Evolutionary conservation across 1,140 invertebrate genomes (phyloP).

Genomic region (Cotesia typhae): DNA sequence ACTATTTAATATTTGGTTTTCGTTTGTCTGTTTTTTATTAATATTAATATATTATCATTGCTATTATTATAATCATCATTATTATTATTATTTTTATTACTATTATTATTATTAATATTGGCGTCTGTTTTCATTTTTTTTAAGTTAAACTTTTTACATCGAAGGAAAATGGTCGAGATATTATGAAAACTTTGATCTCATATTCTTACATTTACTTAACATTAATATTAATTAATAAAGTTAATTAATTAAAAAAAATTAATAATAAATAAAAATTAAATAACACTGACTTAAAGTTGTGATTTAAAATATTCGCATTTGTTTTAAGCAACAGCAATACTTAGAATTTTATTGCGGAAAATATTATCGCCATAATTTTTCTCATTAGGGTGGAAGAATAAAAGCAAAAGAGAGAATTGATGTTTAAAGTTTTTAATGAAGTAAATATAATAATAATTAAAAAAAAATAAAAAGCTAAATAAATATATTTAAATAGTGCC

Average conservation of each 20-base stretch:
- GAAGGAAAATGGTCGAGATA: conserved; percentile 36
- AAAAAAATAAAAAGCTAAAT: conserved; percentile 11
- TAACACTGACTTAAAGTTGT: conserved; percentile 40
- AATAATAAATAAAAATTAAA: conserved; percentile 41
- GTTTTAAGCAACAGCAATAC: background rate
- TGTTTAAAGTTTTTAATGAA: conserved; percentile 1
- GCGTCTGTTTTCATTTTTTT: conserved; percentile 27
- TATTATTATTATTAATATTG: conserved; percentile 17
- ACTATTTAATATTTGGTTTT: background rate
- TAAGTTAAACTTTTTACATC: conserved; percentile 14
- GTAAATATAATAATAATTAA: conserved; percentile 44
- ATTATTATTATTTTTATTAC: conserved; percentile 41
- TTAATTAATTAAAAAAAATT: conserved; percentile 40
- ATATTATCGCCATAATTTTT: background rate
- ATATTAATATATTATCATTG: conserved; percentile 39
- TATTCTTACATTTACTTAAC: conserved; percentile 54
- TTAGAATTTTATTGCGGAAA: background rate
- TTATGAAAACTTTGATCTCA: conserved; percentile 61
- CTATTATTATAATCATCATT: conserved; percentile 32
- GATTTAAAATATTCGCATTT: conserved; percentile 37
- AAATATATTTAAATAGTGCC: conserved; percentile 56
- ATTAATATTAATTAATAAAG: conserved; percentile 49
- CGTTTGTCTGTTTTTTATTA: conserved; percentile 8
- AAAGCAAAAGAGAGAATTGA: conserved; percentile 33
- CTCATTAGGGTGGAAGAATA: background rate